phyloP scores from a whole-genome alignment of 2,113 vertebrate species.

The Condylura cristata region DNA sequence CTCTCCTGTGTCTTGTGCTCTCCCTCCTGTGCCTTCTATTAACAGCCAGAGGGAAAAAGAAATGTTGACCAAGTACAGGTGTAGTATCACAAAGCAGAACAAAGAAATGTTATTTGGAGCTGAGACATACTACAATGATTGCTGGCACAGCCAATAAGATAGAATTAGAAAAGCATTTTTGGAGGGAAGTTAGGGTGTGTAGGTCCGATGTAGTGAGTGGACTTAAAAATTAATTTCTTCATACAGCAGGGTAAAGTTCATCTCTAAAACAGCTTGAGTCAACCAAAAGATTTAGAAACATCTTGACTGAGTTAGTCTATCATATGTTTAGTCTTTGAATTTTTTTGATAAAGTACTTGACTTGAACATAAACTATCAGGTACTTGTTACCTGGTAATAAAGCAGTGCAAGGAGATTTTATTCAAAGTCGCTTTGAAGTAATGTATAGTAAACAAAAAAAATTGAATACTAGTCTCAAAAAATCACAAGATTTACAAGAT shows the following conservation, averaged over 20 bases:
- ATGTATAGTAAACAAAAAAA: background rate
- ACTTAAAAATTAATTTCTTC: background rate
- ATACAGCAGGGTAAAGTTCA: background rate
- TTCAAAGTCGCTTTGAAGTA: background rate
- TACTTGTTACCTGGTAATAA: background rate
- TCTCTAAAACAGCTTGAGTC: background rate
- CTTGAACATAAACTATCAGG: background rate
- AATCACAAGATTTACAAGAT: background rate
- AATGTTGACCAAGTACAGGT: background rate
- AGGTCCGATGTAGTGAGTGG: background rate
- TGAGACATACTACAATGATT: background rate
- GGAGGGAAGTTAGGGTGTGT: background rate
- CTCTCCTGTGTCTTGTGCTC: background rate
- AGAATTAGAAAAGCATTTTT: background rate
- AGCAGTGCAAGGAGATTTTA: background rate
- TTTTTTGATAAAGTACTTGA: background rate
- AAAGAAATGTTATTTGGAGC: background rate
- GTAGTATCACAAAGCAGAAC: background rate
- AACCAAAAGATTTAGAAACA: background rate
- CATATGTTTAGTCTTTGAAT: background rate
- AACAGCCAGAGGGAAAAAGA: background rate
- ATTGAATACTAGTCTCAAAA: background rate
- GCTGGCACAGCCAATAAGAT: background rate
- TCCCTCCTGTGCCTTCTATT: background rate
- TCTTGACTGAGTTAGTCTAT: background rate